Evolutionary conservation across 2,113 vertebrate genomes (phyloP).

Genomic region (Triplophysa rosa): DNA sequence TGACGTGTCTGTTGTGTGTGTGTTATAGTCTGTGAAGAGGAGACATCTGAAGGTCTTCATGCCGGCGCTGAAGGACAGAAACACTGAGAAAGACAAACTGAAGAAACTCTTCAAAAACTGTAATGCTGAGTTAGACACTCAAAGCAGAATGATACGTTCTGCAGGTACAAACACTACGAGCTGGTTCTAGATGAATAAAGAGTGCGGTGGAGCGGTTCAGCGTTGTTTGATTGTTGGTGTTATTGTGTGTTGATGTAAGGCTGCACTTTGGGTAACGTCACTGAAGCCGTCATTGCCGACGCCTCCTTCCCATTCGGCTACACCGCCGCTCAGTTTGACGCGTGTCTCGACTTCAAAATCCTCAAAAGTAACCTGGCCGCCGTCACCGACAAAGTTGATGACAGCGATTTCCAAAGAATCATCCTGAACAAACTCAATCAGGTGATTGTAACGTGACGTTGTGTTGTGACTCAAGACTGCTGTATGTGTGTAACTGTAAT

Average conservation of each 20-base stretch:
- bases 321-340: conserved; percentile 56
- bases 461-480: not conserved
- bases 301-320: conserved; percentile 66
- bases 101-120: conserved; percentile 52
- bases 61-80: conserved; percentile 32
- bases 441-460: conserved; percentile 49
- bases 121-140: not conserved
- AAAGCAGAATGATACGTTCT: not conserved
- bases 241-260: not conserved
- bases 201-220: not conserved
- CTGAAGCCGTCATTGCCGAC: conserved; percentile 46
- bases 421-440: conserved; percentile 66
- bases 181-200: not conserved
- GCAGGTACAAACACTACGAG: conserved; percentile 50
- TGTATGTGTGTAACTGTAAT: not conserved
- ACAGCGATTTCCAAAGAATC: conserved; percentile 50
- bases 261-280: conserved; percentile 62
- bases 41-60: conserved; percentile 58
- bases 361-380: conserved; percentile 60
- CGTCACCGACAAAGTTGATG: conserved; percentile 61
- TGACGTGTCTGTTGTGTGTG: not conserved
- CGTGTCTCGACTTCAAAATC: conserved; percentile 58
- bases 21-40: conserved; percentile 51
- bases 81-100: conserved; percentile 52
- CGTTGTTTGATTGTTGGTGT: not conserved